Base-by-base conservation (phyloP, 2,797 vertebrate genomes). In the Tachyglossus aculeatus region DNA sequence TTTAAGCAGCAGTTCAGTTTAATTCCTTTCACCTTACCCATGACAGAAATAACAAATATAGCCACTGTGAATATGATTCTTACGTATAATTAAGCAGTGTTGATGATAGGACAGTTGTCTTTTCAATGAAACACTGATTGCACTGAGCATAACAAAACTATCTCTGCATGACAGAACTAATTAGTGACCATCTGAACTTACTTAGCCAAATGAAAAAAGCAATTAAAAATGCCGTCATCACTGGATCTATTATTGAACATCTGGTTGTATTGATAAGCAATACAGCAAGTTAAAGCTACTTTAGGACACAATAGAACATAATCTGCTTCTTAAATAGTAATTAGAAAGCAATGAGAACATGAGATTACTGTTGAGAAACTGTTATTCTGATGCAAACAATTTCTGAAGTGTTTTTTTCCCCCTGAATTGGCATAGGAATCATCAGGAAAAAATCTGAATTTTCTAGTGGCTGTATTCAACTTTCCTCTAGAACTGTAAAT, bases 101-200 rank as follows among this genome's bases (percentile, higher is more conserved):
- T 90, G 88, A 89, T 90, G 75, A 90, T 71, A 33, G 47, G 81
- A 89, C 92, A 91, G 85, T 90, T 88, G 74, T 88, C 81, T 91
- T 89, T 90, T 90, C 88, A 91, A 91, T 87, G 86, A 90, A 88
- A 89, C 82, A 76, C 85, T 92, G 91, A 93, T 93, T 92, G 80
- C 89, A 89, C 91, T 93, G 90, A 91, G 92, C 91, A 85, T 88
- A 90, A 90, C 86, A 91, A 89, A 93, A 91, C 86, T 88, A 90
- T 89, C 88, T 91, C 83, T 90, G 88, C 91, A 92, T 93, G 94
- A 94, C 94, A 94, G 92, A 94, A 94, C 91, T 95, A 93, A 95
- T 96, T 96, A 95, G 93, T 94, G 95, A 95, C 94, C 94, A 94
- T 92, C 90, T 95, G 94, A 96, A 95, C 94, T 94, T 93, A 92